phyloP scores from a whole-genome alignment of 2,113 vertebrate species.

The Cercocebus atys region DNA sequence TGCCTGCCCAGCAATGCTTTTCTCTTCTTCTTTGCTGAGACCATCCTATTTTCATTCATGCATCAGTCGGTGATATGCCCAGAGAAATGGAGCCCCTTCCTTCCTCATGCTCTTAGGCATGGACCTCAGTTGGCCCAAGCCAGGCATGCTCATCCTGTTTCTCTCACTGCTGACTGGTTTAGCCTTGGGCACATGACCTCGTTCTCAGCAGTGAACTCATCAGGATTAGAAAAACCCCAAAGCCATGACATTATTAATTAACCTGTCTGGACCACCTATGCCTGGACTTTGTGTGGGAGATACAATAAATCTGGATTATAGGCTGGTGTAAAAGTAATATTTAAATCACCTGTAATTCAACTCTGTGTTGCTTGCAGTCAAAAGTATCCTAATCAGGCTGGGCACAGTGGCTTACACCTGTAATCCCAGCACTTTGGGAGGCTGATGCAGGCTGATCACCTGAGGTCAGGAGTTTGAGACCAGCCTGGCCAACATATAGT shows the following conservation, averaged over 20 bases:
- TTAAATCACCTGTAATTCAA: neutral
- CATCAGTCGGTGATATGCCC: fast-evolving
- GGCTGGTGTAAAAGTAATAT: neutral
- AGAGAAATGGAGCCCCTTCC: neutral
- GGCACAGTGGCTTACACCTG: too few relatives aligned
- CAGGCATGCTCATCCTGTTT: neutral
- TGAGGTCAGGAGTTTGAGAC: too few relatives aligned
- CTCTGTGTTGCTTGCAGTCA: neutral
- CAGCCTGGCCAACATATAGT: too few relatives aligned
- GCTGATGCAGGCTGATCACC: too few relatives aligned
- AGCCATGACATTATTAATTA: neutral
- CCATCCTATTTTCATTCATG: neutral
- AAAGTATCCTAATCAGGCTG: neutral
- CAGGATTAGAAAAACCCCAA: neutral
- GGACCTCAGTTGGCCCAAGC: neutral
- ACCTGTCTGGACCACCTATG: neutral
- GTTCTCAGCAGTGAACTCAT: neutral
- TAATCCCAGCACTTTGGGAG: too few relatives aligned
- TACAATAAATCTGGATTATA: neutral
- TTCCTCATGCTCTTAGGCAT: neutral
- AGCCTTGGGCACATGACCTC: neutral
- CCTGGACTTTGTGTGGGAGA: neutral
- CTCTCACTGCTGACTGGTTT: neutral
- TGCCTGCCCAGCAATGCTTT: neutral
- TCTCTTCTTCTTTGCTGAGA: neutral